These are phyloP conservation scores for Ceratina japonica DNA, from an alignment of 1,140 invertebrate species.

Conservation along the genomic window DNA sequence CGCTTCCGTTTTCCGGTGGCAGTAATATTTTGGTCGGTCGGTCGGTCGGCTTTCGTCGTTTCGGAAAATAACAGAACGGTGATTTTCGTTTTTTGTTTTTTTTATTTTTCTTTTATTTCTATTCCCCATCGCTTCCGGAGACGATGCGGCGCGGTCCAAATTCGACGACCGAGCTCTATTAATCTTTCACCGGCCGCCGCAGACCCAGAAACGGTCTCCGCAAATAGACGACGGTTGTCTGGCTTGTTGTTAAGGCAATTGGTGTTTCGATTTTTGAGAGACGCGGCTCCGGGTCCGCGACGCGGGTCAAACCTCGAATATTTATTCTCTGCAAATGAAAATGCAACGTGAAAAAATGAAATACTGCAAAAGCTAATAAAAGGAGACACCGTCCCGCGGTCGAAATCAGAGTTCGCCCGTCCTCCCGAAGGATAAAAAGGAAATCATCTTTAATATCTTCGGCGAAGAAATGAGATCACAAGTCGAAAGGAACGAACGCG, in stretches of 20 bases:
- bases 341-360: not conserved
- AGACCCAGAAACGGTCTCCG: too few species aligned
- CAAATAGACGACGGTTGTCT: too few species aligned
- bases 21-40: conserved; percentile 25
- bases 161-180: not conserved
- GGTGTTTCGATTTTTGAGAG: too few species aligned
- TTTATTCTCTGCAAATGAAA: not conserved
- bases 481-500: conserved; percentile 51
- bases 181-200: not conserved
- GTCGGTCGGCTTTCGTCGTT: conserved; percentile 17
- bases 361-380: conserved; percentile 7
- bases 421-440: conserved; percentile 5
- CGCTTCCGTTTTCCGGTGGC: not conserved
- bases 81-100: not conserved
- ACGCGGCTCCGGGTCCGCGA: too few species aligned
- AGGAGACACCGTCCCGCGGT: conserved; percentile 4
- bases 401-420: conserved; percentile 6
- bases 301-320: not conserved
- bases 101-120: too few species aligned
- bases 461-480: conserved; percentile 63
- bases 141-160: not conserved
- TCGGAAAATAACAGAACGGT: conserved; percentile 13
- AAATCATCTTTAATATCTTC: conserved; percentile 6
- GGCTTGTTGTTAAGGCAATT: too few species aligned
- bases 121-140: conserved; percentile 14